phyloP scores from a whole-genome alignment of 1,140 invertebrate genomes.

The Babylonia areolata region DNA sequence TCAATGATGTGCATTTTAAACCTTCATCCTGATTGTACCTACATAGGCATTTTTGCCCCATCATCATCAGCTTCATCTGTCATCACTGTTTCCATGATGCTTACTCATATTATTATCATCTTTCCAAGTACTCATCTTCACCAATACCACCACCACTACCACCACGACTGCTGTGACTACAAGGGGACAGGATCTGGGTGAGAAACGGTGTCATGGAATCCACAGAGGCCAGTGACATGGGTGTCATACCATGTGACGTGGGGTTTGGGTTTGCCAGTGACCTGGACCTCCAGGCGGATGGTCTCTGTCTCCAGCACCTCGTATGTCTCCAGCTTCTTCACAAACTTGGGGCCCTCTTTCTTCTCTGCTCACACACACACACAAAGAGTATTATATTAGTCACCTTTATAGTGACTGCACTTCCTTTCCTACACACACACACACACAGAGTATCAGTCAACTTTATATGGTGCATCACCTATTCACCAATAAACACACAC shows the following conservation, averaged over 20 bases:
- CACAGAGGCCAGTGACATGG: no score
- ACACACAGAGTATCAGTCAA: no score
- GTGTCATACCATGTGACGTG: constrained; percentile 72
- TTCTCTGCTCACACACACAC: constrained; percentile 66
- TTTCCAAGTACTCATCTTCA: no score
- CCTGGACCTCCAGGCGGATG: constrained; percentile 75
- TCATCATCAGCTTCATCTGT: background rate
- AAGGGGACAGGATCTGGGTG: no score
- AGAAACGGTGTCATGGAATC: no score
- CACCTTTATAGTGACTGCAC: background rate
- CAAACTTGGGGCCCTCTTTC: constrained; percentile 73
- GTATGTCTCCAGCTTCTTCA: constrained; percentile 70
- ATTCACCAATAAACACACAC: background rate
- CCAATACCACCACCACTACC: no score
- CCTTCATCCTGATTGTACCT: no score
- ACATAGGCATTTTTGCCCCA: no score
- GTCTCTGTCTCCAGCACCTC: constrained; percentile 68
- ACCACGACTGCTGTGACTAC: no score
- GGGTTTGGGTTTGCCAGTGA: constrained; percentile 73
- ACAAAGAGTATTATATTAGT: background rate
- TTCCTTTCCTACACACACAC: background rate
- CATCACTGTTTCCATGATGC: background rate
- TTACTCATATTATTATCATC: background rate
- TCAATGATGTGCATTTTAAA: no score
- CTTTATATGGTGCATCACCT: no score